Evolutionary conservation across 2,113 vertebrate genomes (phyloP).

Genomic region (Phaethornis superciliosus): DNA sequence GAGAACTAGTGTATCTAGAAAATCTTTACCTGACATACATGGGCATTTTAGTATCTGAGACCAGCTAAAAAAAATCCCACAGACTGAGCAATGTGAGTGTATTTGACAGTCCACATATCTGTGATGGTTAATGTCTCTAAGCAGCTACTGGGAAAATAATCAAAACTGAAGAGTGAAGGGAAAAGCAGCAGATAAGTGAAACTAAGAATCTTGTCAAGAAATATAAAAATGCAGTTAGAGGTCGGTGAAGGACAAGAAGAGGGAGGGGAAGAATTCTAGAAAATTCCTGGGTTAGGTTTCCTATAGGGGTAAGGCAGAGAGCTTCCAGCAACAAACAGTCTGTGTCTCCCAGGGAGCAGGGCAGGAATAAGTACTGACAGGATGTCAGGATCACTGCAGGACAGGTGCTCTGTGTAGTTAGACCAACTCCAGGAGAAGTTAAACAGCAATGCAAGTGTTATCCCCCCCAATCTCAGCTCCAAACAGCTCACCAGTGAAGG

Average conservation of each 20-base stretch:
- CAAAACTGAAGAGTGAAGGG: conserved; percentile 17
- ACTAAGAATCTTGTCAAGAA: conserved; percentile 10
- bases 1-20: not conserved
- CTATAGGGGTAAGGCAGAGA: not conserved
- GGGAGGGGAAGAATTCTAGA: not conserved
- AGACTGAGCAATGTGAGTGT: not conserved
- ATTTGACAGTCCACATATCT: not conserved
- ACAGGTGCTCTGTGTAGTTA: not conserved
- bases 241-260: conserved; percentile 27
- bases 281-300: not conserved
- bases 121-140: not conserved
- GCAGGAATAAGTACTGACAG: not conserved
- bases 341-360: not conserved
- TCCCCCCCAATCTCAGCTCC: not conserved
- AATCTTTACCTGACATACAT: not conserved
- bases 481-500: not conserved
- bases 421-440: not conserved
- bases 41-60: not conserved
- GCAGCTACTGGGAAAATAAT: conserved; percentile 27
- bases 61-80: not conserved
- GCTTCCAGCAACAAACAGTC: not conserved
- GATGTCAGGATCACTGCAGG: not conserved
- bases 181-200: conserved; percentile 39
- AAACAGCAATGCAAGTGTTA: not conserved
- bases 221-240: conserved; percentile 34